Conservation (phyloP, 2,797 vertebrate genomes). For the Chiroxiphia lanceolata region DNA sequence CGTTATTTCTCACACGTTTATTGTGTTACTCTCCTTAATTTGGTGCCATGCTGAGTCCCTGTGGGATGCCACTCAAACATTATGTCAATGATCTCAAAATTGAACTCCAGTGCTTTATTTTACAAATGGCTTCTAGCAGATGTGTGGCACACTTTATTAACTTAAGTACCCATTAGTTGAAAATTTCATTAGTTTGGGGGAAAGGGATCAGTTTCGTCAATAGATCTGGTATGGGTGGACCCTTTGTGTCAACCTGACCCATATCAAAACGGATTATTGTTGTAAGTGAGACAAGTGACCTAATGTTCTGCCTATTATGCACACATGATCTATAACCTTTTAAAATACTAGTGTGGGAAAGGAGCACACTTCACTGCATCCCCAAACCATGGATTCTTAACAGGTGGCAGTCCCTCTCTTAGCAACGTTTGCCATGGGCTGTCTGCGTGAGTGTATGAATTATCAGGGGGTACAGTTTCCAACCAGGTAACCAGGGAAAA, state of each 20-base stretch:
- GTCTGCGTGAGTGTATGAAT: constrained; percentile 76
- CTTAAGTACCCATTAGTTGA: constrained; percentile 83
- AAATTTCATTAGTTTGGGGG: constrained; percentile 88
- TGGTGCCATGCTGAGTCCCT: constrained; percentile 72
- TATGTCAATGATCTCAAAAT: constrained; percentile 80
- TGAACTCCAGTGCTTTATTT: constrained; percentile 79
- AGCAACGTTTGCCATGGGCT: constrained; percentile 84
- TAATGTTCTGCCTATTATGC: constrained; percentile 85
- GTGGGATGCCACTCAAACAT: constrained; percentile 80
- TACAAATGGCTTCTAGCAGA: constrained; percentile 80
- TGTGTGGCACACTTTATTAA: constrained; percentile 88
- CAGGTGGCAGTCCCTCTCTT: constrained; percentile 83
- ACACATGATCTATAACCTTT: constrained; percentile 88
- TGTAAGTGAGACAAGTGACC: constrained; percentile 87
- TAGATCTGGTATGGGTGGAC: constrained; percentile 81
- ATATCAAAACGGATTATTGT: constrained; percentile 87
- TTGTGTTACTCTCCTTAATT: constrained; percentile 83
- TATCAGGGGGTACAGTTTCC: constrained; percentile 79
- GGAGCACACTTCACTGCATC: constrained; percentile 77
- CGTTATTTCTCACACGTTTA: constrained; percentile 79
- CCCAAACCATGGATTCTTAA: constrained; percentile 81
- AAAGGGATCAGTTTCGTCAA: constrained; percentile 82
- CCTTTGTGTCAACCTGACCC: constrained; percentile 85
- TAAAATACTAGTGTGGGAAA: constrained; percentile 90
- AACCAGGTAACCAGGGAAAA: constrained; percentile 82